Base-by-base conservation (phyloP, 2,113 vertebrate genomes). In the Montifringilla adamsi region DNA sequence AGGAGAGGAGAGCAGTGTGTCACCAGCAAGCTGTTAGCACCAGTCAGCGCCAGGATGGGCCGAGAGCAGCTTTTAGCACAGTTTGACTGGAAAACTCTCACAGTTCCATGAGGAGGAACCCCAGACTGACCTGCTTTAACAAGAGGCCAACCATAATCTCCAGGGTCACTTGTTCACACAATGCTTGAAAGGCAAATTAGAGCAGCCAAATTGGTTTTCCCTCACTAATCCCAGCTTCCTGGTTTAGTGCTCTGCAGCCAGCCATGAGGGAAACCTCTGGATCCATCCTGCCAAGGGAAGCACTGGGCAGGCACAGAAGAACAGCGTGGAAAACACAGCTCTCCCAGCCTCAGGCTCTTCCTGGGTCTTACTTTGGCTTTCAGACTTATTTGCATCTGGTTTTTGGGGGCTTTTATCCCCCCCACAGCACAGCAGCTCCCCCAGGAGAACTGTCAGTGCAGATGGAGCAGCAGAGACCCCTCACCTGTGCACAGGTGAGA, bases 131-230 rank as follows among this genome's bases (percentile, higher is more conserved):
- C 85, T 47, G 53, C 88, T 95, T 83, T 83, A 53, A 33, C 80
- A 66, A 77, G 88, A 88, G 67, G 90, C 94, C 95, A 96, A 69
- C 63, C 92, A 84, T 66, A 58, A 95, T 88, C 67, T 41, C 8
- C 0, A 10, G 63, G 92, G 94, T 92, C 92, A 90, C 67, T 94
- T 33, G 53, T 37, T 85, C 94, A 83, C 2, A 8, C 75, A 79
- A 31, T 1, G 1, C 67, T 75, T 73, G 49, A 92, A 88, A 69
- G 83, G 74, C 88, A 88, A 87, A 95, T 92, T 68, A 76, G 94
- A 75, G 88, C 43, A n/a, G 74, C 24, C 88, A 67, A 28, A 37
- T 41, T 91, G 78, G 3, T 89, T 83, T 39, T 7, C 33, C 37
- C n/a, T 13, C 28, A 15, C 67, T 93, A 58, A 91, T 81, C 75